These are phyloP conservation scores for Fundulus diaphanus DNA, from an alignment of 2,797 vertebrate species.

Conservation along the genomic window DNA sequence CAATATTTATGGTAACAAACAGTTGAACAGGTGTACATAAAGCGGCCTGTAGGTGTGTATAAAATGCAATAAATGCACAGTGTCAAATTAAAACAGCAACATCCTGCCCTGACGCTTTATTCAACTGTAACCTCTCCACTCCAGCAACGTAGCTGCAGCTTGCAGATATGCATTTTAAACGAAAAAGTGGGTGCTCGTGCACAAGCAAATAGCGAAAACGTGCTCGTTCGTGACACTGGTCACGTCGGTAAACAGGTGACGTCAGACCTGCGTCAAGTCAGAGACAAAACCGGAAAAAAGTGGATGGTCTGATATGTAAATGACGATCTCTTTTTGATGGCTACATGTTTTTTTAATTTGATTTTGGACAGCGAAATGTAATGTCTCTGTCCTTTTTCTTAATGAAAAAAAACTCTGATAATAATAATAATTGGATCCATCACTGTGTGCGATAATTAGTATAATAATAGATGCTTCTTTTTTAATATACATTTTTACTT, in stretches of 20 bases:
- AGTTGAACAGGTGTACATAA: too few species aligned
- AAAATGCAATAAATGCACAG: too few species aligned
- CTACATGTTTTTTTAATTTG: background rate
- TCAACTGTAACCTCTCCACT: background rate
- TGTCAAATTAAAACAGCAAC: too few species aligned
- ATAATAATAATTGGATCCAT: background rate
- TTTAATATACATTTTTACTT: background rate
- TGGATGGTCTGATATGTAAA: background rate
- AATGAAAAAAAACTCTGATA: background rate
- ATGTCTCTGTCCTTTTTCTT: background rate
- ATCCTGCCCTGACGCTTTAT: too few species aligned
- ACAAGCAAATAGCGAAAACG: slow-evolving; percentile 40
- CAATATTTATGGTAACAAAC: too few species aligned
- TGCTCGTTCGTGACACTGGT: slow-evolving; percentile 44
- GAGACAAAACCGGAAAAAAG: slow-evolving; percentile 10
- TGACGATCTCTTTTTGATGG: background rate
- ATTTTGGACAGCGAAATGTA: background rate
- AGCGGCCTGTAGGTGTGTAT: too few species aligned
- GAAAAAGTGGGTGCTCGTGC: slow-evolving; percentile 18
- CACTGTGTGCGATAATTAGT: background rate
- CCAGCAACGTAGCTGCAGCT: background rate
- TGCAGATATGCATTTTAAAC: background rate
- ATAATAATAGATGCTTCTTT: background rate
- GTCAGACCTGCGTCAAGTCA: slow-evolving; percentile 45
- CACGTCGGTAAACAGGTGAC: slow-evolving; percentile 79